phyloP scores from a whole-genome alignment of 2,888 invertebrate species.

The Harpalus rufipes region DNA sequence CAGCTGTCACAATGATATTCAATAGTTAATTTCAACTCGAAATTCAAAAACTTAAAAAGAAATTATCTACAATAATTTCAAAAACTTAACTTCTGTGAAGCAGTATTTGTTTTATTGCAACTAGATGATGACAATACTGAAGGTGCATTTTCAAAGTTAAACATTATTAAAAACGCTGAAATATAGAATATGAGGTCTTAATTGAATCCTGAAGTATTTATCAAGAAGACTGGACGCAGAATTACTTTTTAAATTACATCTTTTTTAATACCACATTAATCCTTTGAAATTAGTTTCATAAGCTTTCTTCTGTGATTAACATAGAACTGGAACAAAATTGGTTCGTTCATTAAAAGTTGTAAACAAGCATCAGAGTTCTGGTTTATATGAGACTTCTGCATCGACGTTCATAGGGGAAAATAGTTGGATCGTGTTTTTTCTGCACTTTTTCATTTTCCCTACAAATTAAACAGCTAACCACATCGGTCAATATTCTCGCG shows the following conservation, averaged over 20 bases:
- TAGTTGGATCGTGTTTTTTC: neutral
- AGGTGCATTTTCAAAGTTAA: no score
- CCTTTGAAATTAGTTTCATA: constrained; percentile 67
- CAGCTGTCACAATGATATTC: no score
- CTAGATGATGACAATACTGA: no score
- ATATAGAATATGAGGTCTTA: constrained; percentile 32
- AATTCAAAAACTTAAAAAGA: no score
- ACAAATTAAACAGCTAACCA: neutral
- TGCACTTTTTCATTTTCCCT: neutral
- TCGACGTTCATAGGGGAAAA: constrained; percentile 5
- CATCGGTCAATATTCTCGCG: neutral
- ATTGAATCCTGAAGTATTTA: constrained; percentile 61
- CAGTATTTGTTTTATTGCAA: no score
- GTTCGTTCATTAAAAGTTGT: constrained; percentile 67
- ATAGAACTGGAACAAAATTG: constrained; percentile 58
- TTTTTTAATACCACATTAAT: constrained; percentile 64
- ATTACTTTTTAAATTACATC: constrained; percentile 62
- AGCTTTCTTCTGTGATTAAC: constrained; percentile 67
- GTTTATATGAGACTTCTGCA: constrained; percentile 5
- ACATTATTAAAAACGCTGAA: neutral
- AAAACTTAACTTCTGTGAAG: no score
- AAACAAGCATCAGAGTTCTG: constrained; percentile 57
- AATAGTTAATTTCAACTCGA: no score
- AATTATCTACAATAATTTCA: no score
- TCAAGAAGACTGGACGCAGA: constrained; percentile 25